phyloP scores from a whole-genome alignment of 2,888 invertebrate species.

The Myathropa florea region DNA sequence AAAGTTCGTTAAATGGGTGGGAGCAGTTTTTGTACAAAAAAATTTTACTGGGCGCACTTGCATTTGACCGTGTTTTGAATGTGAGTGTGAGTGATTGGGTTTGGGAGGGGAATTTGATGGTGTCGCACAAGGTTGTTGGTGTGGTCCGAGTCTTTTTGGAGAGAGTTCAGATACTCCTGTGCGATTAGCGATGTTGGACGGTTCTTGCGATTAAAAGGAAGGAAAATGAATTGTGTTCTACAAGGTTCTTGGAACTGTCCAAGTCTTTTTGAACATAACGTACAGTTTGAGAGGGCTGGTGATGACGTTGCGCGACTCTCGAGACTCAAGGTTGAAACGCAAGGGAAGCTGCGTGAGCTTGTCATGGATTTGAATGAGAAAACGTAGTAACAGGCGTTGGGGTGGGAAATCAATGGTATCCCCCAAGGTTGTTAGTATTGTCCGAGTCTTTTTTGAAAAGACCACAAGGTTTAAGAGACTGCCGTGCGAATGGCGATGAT shows the following conservation, averaged over 20 bases:
- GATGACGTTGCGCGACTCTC: too few species aligned
- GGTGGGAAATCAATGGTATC: neutral
- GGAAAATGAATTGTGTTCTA: too few species aligned
- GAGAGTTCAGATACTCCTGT: neutral
- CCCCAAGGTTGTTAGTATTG: neutral
- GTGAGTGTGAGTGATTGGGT: neutral
- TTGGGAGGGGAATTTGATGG: neutral
- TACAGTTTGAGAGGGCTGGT: too few species aligned
- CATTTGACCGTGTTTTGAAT: neutral
- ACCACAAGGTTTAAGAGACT: too few species aligned
- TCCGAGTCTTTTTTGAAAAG: neutral
- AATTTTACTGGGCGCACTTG: neutral
- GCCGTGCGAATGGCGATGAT: too few species aligned
- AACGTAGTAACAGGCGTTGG: neutral
- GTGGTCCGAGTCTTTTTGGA: neutral
- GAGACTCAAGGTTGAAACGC: too few species aligned
- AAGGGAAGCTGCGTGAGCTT: too few species aligned
- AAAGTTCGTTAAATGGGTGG: constrained; percentile 7
- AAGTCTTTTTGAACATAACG: too few species aligned
- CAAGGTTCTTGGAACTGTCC: too few species aligned
- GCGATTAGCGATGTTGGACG: too few species aligned
- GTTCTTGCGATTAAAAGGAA: too few species aligned
- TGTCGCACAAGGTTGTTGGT: neutral
- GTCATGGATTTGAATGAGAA: neutral
- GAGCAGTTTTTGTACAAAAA: constrained; percentile 66